A percentile compares a stretch with the other conserved stretches of the same genome.
Conservation (phyloP, 2,797 vertebrate genomes). For the Gymnopithys bicolor region DNA sequence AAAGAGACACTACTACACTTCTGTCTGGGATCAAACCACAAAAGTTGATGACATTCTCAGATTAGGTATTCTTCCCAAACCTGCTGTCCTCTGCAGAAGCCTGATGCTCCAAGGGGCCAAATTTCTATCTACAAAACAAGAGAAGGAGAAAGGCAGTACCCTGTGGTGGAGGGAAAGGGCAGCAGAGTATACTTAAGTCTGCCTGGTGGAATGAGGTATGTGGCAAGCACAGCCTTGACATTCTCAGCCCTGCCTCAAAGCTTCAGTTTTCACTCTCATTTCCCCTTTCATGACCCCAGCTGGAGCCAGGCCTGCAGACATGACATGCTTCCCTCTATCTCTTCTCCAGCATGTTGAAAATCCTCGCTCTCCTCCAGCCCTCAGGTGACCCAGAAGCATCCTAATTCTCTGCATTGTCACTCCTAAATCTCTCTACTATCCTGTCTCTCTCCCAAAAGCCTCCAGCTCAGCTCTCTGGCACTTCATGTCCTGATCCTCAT, state of each 20-base stretch:
- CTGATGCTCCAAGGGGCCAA: background rate
- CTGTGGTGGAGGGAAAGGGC: background rate
- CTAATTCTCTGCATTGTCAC: background rate
- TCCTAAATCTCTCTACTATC: rapidly evolving
- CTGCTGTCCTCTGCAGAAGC: background rate
- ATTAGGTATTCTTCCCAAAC: background rate
- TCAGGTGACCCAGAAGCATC: background rate
- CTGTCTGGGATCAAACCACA: background rate
- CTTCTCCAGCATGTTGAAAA: background rate
- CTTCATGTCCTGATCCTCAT: background rate
- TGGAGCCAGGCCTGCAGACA: background rate
- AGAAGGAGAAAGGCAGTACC: background rate
- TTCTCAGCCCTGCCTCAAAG: background rate
- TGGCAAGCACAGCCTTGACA: background rate
- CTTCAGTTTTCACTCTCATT: background rate
- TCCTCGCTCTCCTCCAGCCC: background rate
- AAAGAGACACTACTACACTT: background rate
- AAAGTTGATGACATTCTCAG: background rate
- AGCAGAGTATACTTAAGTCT: background rate
- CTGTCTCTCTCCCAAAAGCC: rapidly evolving
- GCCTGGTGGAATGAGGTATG: background rate
- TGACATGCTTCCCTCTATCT: rapidly evolving
- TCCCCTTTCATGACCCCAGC: background rate
- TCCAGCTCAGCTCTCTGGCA: background rate
- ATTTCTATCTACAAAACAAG: background rate